phyloP scores from a whole-genome alignment of 2,113 vertebrate genomes.

The Puffinus mauretanicus region DNA sequence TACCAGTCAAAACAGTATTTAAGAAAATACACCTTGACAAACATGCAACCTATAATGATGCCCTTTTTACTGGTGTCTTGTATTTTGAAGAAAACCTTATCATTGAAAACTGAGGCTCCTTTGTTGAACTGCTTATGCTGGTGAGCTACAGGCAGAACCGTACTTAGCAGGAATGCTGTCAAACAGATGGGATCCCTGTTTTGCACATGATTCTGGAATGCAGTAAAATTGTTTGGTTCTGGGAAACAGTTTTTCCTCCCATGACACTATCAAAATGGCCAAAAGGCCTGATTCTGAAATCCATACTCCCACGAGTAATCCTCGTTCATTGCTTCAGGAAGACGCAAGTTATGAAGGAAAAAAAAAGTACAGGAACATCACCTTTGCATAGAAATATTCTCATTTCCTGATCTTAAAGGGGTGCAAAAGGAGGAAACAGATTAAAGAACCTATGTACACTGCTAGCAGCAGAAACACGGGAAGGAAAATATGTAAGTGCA shows the following conservation, averaged over 20 bases:
- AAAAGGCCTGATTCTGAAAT: conserved; percentile 17
- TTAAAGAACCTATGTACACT: background rate
- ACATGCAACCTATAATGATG: background rate
- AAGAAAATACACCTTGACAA: background rate
- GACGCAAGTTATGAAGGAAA: background rate
- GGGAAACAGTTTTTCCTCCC: conserved; percentile 59
- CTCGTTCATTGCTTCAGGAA: background rate
- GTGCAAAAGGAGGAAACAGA: background rate
- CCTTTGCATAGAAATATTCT: background rate
- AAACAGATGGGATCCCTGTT: conserved; percentile 62
- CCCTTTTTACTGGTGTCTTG: background rate
- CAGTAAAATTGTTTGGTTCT: conserved; percentile 62
- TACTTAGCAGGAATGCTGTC: conserved; percentile 12
- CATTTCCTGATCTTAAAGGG: background rate
- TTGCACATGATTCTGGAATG: conserved; percentile 70
- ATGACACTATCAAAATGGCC: conserved; percentile 26
- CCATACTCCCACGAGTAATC: background rate
- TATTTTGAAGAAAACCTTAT: conserved; percentile 6
- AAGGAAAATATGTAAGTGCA: background rate
- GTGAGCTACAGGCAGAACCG: background rate
- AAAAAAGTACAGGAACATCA: background rate
- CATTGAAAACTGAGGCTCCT: conserved; percentile 9
- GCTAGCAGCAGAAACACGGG: background rate
- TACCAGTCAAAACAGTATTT: background rate
- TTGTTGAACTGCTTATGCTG: background rate